These are phyloP conservation scores for Brenthis daphne DNA, from an alignment of 2,888 invertebrate genomes.

Conservation along the genomic window DNA sequence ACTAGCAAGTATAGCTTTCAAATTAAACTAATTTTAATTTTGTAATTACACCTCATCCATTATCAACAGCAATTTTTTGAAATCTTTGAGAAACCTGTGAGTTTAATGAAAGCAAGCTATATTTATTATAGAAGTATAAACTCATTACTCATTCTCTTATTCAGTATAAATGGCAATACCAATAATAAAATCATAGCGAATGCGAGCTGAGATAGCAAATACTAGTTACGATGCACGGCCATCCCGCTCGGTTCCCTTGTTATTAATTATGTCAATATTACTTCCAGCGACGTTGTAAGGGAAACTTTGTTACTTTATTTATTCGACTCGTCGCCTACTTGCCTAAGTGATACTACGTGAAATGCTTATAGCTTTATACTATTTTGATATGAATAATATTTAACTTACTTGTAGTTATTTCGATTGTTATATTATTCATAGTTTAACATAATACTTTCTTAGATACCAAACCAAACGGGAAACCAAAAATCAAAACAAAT, in stretches of 20 bases:
- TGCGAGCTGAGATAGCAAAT: constrained; percentile 16
- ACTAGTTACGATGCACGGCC: constrained; percentile 17
- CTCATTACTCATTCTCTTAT: background rate
- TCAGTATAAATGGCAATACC: constrained; percentile 2
- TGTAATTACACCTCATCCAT: no score
- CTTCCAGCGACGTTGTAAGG: constrained; percentile 25
- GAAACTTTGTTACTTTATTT: constrained; percentile 25
- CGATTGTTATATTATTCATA: no score
- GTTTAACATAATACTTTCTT: no score
- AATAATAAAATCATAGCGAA: constrained; percentile 19
- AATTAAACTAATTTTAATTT: no score
- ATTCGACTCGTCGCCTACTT: constrained; percentile 18
- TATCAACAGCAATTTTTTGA: no score
- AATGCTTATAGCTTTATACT: constrained; percentile 10
- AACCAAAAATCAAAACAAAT: no score
- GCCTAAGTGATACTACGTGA: constrained; percentile 15
- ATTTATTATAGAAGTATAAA: background rate
- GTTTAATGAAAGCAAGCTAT: no score
- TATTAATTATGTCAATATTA: constrained; percentile 74
- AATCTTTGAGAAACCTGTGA: no score
- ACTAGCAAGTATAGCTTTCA: no score
- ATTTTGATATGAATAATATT: background rate
- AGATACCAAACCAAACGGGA: no score
- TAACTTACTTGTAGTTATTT: background rate
- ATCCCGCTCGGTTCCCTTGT: constrained; percentile 27